These are phyloP conservation scores for Otus scops DNA, from an alignment of 2,797 vertebrate species.

Conservation along the genomic window DNA sequence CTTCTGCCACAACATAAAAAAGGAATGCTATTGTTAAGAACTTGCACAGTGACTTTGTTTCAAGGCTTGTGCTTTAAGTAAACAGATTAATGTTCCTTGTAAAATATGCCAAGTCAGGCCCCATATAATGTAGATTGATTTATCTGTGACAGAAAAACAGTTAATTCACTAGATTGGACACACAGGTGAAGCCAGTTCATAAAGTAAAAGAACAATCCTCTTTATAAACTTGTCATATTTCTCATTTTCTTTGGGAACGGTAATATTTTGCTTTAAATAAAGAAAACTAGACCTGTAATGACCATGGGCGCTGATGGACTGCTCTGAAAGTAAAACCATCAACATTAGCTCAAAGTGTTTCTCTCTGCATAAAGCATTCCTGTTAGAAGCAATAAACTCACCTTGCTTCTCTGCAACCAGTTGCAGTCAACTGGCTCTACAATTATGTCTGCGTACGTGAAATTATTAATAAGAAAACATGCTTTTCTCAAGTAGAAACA, in stretches of 20 bases:
- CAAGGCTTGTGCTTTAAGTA: neutral
- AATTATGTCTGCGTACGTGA: neutral
- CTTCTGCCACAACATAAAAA: neutral
- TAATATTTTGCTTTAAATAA: neutral
- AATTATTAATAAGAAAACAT: neutral
- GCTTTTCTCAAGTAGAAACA: neutral
- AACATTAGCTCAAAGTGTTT: neutral
- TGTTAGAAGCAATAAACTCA: slow-evolving; percentile 26
- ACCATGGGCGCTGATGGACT: neutral
- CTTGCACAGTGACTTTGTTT: neutral
- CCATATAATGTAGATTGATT: neutral
- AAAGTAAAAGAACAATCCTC: neutral
- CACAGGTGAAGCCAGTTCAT: slow-evolving; percentile 6
- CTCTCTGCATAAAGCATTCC: neutral
- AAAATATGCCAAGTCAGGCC: slow-evolving; percentile 41
- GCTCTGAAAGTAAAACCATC: neutral
- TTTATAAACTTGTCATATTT: neutral
- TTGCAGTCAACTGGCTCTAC: neutral
- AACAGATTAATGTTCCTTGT: neutral
- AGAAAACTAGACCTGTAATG: neutral
- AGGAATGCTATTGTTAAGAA: neutral
- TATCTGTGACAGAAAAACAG: neutral
- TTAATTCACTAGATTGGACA: neutral
- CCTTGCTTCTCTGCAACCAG: neutral
- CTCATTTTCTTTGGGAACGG: neutral